These are phyloP conservation scores for Rhegmatorhina hoffmannsi DNA, from an alignment of 2,113 vertebrate genomes.

Conservation along the genomic window DNA sequence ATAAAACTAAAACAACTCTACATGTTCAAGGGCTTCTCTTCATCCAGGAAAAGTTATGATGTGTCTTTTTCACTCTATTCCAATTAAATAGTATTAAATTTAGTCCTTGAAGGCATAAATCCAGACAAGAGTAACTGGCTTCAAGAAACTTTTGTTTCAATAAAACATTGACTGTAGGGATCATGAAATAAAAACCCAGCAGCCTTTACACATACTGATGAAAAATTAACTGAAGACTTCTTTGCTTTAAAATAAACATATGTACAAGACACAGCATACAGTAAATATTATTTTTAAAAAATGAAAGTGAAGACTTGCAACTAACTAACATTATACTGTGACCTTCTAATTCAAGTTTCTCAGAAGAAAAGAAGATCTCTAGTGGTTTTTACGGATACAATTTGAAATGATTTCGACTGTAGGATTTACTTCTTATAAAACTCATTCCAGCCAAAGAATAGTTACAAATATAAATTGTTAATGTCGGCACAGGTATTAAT, in stretches of 20 bases:
- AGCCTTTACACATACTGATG: not conserved
- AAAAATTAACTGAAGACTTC: not conserved
- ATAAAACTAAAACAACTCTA: not conserved
- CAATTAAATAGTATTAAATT: not conserved
- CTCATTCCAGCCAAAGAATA: not conserved
- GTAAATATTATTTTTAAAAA: not conserved
- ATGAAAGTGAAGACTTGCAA: not conserved
- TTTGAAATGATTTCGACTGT: not conserved
- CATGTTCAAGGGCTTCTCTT: not conserved
- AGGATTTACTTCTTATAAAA: not conserved
- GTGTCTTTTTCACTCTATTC: not conserved
- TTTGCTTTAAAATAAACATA: not conserved
- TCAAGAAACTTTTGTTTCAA: not conserved
- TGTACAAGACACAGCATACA: not conserved
- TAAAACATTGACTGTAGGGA: not conserved
- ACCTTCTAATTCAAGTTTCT: not conserved
- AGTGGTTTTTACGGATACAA: not conserved
- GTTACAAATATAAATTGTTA: not conserved
- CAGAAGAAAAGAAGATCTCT: not conserved
- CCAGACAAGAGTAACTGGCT: not conserved
- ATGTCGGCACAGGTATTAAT: not conserved
- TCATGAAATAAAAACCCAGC: not conserved
- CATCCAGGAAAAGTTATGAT: not conserved
- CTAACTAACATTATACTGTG: fast-evolving
- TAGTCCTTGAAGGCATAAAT: not conserved